Evolutionary conservation across 2,797 vertebrate genomes (phyloP), one percentile per base, ranked within the genome.

Genomic region (Rhinella marina): DNA sequence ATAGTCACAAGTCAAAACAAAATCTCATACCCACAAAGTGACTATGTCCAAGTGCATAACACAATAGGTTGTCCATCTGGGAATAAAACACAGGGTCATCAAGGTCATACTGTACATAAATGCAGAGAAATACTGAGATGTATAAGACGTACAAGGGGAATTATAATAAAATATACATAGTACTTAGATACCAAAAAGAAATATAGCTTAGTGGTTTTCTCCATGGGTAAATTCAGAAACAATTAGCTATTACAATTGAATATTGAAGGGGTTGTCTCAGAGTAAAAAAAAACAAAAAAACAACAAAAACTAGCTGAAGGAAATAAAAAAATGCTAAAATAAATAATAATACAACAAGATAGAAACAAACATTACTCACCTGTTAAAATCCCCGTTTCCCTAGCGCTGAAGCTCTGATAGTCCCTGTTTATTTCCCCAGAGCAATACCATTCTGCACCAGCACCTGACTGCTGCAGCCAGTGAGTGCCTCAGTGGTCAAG

Each of bases 1-100:
- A 57, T 79, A 16, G 80, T 81, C 59, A 11, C 32, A 66, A 62
- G 79, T 41, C 59, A 61, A 62, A 81, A 81, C 27, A 81, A 41
- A 32, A 62, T 41, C n/a, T 81, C 13, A 81, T 81, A 62, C 59
- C 79, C 79, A 81, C 79, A 81, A 23, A 48, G 29, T 16, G 52
- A 81, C 17, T 41, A 61, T 61, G 16, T 61, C 56, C 29, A 4
- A 27, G 76, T 57, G 25, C 54, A 32, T 9, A 59, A 11, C 54
- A 79, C 54, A 61, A 21, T 81, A 64, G 13, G 27, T 59, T 57
- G n/a, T 12, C 27, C 54, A 48, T 61, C 79, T 23, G 10, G 79
- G n/a, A 66, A 81, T 23, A 25, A 81, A 64, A 52, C 23, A 25
- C 80, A 81, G 50, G 54, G 27, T 32, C 77, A 59, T 57, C 77